phyloP scores from a whole-genome alignment of 2,113 vertebrate genomes.

The Prunella fulvescens region DNA sequence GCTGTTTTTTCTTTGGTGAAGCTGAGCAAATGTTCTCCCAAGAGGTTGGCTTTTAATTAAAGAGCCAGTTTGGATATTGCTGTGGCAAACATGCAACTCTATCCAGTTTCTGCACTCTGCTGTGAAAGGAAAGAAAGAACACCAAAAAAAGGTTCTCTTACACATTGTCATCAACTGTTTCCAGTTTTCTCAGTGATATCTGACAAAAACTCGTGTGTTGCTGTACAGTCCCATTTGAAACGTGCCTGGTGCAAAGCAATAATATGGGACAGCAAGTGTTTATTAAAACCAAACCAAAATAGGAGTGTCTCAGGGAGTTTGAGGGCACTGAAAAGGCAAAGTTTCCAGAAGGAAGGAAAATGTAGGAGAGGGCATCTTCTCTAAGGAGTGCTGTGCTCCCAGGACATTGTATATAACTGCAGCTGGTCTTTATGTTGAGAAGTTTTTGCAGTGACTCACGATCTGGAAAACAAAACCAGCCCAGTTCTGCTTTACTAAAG shows the following conservation, averaged over 20 bases:
- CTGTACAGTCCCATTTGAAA: not conserved
- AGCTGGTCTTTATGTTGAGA: not conserved
- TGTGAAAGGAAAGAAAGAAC: not conserved
- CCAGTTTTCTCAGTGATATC: not conserved
- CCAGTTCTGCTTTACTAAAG: not conserved
- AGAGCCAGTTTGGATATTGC: constrained; percentile 22
- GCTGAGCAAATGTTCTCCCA: not conserved
- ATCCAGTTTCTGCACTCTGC: not conserved
- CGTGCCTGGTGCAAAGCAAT: not conserved
- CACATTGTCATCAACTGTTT: not conserved
- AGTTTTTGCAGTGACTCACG: constrained; percentile 11
- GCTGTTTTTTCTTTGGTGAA: not conserved
- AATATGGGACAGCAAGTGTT: not conserved
- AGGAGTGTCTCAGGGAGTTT: not conserved
- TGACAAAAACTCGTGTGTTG: not conserved
- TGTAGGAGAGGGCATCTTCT: not conserved
- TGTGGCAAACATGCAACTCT: not conserved
- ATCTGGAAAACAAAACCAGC: not conserved
- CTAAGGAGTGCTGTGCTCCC: not conserved
- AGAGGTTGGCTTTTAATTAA: constrained; percentile 41
- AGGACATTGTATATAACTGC: not conserved
- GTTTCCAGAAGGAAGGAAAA: not conserved
- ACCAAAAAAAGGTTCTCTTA: not conserved
- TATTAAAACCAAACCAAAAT: not conserved
- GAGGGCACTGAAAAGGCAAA: not conserved